These are phyloP conservation scores for Gopherus flavomarginatus DNA, from an alignment of 2,113 vertebrate genomes.

Conservation along the genomic window DNA sequence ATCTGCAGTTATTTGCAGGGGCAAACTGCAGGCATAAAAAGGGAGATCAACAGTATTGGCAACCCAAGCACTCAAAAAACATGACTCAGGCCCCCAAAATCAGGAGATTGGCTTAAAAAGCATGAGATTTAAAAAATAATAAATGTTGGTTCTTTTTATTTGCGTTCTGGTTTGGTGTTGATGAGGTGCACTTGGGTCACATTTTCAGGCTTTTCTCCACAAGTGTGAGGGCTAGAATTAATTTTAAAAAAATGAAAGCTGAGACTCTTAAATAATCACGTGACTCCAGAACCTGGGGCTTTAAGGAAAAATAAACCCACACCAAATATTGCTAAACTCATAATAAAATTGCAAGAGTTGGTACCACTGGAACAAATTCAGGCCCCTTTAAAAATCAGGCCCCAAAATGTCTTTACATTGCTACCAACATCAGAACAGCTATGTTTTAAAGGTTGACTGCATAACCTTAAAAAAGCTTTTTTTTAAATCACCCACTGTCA, in stretches of 20 bases:
- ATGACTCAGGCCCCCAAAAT: not conserved
- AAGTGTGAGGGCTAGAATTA: not conserved
- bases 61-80: not conserved
- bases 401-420: not conserved
- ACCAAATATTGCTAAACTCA: not conserved
- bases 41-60: not conserved
- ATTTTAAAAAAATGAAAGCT: not conserved
- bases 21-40: not conserved
- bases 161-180: fast-evolving
- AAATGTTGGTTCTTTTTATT: not conserved
- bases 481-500: not conserved
- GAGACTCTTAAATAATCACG: not conserved
- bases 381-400: not conserved
- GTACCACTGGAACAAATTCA: not conserved
- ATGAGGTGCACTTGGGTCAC: not conserved
- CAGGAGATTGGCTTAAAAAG: not conserved
- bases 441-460: not conserved
- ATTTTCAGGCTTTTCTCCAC: not conserved
- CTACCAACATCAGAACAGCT: not conserved
- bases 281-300: not conserved
- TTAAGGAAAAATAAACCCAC: not conserved
- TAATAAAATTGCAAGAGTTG: not conserved
- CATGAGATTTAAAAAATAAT: fast-evolving
- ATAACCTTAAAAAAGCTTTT: not conserved
- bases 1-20: not conserved